Evolutionary conservation across 2,888 invertebrate genomes (phyloP).

Genomic region (Fragum sueziense): DNA sequence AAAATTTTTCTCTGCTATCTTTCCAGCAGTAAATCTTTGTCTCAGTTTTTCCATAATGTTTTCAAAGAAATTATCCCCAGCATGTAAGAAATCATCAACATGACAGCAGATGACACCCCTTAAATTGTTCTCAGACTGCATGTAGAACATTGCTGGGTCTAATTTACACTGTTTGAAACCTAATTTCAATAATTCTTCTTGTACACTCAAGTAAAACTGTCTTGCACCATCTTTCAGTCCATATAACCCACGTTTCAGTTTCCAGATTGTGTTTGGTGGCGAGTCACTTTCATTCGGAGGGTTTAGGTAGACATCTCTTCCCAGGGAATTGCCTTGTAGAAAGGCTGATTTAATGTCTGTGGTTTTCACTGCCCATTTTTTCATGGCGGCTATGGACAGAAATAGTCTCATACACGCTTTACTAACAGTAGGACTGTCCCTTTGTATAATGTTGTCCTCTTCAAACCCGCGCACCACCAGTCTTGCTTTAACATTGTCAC

Average conservation of each 20-base stretch:
- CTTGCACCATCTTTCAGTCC: conserved; percentile 44
- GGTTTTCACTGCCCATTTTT: conserved; percentile 14
- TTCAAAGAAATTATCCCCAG: conserved; percentile 22
- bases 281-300: conserved; percentile 28
- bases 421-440: conserved; percentile 38
- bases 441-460: conserved; percentile 26
- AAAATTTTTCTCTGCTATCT: conserved; percentile 34
- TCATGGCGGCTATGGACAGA: conserved; percentile 24
- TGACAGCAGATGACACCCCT: conserved; percentile 46
- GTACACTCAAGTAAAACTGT: conserved; percentile 48
- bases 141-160: conserved; percentile 56
- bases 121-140: conserved; percentile 23
- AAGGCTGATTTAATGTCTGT: conserved; percentile 48
- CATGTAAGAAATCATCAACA: conserved; percentile 57
- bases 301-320: conserved; percentile 16
- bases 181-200: conserved; percentile 23
- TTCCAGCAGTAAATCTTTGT: conserved; percentile 42
- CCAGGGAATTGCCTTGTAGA: conserved; percentile 34
- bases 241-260: conserved; percentile 42
- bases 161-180: conserved; percentile 38
- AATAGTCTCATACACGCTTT: conserved; percentile 39
- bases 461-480: conserved; percentile 46
- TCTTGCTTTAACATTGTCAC: conserved; percentile 29
- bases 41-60: conserved; percentile 46
- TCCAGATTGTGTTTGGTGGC: conserved; percentile 21